Base-by-base conservation (phyloP, 1,140 invertebrate genomes). In the Apis cerana region DNA sequence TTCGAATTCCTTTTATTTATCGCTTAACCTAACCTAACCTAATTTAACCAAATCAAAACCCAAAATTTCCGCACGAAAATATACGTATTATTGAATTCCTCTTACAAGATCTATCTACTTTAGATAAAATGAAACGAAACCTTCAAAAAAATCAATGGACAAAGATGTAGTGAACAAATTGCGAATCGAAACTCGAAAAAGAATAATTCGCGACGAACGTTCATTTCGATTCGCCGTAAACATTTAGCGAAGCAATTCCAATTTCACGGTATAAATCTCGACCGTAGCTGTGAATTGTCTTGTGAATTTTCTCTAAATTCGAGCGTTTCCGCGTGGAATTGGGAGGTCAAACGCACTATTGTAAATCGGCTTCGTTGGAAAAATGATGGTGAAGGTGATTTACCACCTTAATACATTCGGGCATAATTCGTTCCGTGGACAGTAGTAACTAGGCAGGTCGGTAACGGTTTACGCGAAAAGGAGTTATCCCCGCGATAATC, bases 361-460 rank as follows among this genome's bases (percentile, higher is more conserved):
- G 69, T 71, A 56, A 75, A 56, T 69, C 58, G 54, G 17, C 4
- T 10, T 11, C 19, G 33, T 43, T 1, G 43, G n/a, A 75, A 67
- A 67, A 76, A 68, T 72, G n/a, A 23, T 33, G 10, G 56, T 43
- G 27, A 27, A 15, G 43, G 72, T 82, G 80, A 82, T 82, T 82
- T 82, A 82, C 68, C 69, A 72, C 27, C 61, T 52, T 48, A 68
- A 82, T 59, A 68, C 43, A 33, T 59, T 68, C 74, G 64, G 43
- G 23, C 27, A 68, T 82, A 76, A 82, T 82, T 82, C 72, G 72
- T 75, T 58, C n/a, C 64, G 52, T 10, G 54, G 72, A 82, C 80
- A 82, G 80, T 76, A 82, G 80, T 76, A 67, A 76, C 72, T 64
- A 82, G 56, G 72, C 72, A 68, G 52, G 71, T 50, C 61, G 62